Evolutionary conservation across 1,140 invertebrate species (phyloP).

Genomic region (Maconellicoccus hirsutus): DNA sequence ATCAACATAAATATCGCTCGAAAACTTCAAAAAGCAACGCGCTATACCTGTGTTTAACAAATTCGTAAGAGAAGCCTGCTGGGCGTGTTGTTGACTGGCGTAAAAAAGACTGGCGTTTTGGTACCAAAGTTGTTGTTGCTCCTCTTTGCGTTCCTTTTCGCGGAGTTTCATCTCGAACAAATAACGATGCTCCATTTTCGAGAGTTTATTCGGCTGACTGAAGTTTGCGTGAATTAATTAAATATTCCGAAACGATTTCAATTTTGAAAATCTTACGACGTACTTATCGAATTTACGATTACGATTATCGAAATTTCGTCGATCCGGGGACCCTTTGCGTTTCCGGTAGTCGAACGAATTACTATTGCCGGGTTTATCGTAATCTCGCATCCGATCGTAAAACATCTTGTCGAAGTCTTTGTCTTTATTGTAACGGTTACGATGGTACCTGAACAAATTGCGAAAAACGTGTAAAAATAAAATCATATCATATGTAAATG

Average conservation of each 20-base stretch:
- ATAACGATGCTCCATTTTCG: slow-evolving; percentile 58
- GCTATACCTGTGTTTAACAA: too few species aligned
- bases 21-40: too few species aligned
- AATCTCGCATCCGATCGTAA: background rate
- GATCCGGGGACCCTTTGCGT: background rate
- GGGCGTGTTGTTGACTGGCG: background rate
- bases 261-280: background rate
- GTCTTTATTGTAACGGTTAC: background rate
- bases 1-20: too few species aligned
- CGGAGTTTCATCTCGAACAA: slow-evolving; percentile 57
- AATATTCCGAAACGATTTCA: too few species aligned
- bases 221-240: too few species aligned
- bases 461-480: background rate
- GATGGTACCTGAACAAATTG: background rate
- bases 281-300: slow-evolving; percentile 14
- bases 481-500: too few species aligned
- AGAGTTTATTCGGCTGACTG: slow-evolving; percentile 37
- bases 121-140: slow-evolving; percentile 15
- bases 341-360: background rate
- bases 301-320: background rate
- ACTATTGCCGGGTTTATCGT: background rate
- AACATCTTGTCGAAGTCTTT: slow-evolving; percentile 12
- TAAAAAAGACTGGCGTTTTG: background rate
- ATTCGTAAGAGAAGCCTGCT: background rate
- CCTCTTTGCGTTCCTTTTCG: slow-evolving; percentile 9